Base-by-base conservation (phyloP, 1,140 invertebrate genomes). In the Drosophila repletoides region DNA sequence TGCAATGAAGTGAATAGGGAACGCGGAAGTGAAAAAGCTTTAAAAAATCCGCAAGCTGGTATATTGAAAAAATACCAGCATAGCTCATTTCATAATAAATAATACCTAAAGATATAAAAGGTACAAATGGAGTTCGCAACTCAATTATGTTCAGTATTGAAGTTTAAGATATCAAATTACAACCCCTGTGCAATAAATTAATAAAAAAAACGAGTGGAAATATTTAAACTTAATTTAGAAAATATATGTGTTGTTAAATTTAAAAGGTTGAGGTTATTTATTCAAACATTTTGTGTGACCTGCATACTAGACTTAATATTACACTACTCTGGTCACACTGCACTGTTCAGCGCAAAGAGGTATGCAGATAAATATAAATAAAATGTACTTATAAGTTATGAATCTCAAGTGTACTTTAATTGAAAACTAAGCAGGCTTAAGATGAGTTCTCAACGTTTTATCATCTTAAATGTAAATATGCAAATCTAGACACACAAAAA, bases 1-100 rank as follows among this genome's bases (percentile, higher is more conserved):
- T 80, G 66, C 64, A 75, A 53, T 66, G 67, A 58, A 58, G 55
- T n/a, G n/a, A 31, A 46, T 59, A 51, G 46, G 51, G 58, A 68
- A 74, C 64, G 70, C 72, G 71, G 71, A 75, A 75, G 52, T 63
- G 31, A 43, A 53, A 76, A 72, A 33, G 48, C 6, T 9, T 52
- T 40, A 69, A 58, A 76, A 76, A 63, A 19, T 10, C 24, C 24
- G 10, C 36, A 55, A 29, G 9, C 22, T 52, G 6, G 4, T 52
- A 22, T 36, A n/a, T n/a, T n/a, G n/a, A 28, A 38, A 19, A 40
- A 40, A 19, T 19, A 22, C 38, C 12, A 41, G 22, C 17, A 41
- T 6, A 17, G 14, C 21, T 17, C 12, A 48, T 24, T 14, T 41
- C 1, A 22, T 21, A 9, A 41, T 48, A 19, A 26, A 56, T 45